A percentile compares a stretch with the other conserved stretches of the same genome.
Evolutionary conservation across 2,113 vertebrate species (phyloP).

Genomic region (Oncorhynchus kisutch): DNA sequence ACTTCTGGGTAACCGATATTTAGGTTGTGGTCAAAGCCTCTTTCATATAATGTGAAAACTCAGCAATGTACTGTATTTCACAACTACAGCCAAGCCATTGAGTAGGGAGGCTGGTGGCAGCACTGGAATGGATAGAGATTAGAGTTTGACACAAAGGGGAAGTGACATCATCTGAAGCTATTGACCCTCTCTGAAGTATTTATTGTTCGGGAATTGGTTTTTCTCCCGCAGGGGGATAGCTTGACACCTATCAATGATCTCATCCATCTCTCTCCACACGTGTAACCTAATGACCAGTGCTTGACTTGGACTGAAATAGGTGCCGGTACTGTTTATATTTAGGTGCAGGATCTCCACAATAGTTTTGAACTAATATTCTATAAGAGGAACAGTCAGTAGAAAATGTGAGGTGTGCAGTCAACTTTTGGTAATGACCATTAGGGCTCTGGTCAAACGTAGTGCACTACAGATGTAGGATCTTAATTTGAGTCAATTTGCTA

Average conservation of each 20-base stretch:
- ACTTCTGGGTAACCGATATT: background rate
- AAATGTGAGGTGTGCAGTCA: no score
- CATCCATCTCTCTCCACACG: background rate
- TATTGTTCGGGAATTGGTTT: constrained; percentile 4
- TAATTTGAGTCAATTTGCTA: no score
- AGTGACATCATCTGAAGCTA: background rate
- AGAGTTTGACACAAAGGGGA: background rate
- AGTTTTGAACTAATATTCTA: no score
- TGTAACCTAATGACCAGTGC: background rate
- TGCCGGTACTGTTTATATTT: no score
- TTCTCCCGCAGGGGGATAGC: background rate
- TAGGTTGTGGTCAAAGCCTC: background rate
- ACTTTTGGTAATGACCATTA: no score
- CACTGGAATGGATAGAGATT: background rate
- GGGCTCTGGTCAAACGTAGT: no score
- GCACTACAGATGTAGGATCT: no score
- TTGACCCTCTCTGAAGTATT: background rate
- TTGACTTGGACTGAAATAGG: no score
- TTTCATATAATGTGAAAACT: background rate
- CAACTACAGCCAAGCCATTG: background rate
- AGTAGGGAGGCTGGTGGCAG: background rate
- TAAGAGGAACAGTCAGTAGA: no score
- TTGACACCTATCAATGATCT: constrained; percentile 2
- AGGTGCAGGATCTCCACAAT: no score
- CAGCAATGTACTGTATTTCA: background rate